These are phyloP conservation scores for Aselliscus stoliczkanus DNA, from an alignment of 2,797 vertebrate genomes.

Conservation along the genomic window DNA sequence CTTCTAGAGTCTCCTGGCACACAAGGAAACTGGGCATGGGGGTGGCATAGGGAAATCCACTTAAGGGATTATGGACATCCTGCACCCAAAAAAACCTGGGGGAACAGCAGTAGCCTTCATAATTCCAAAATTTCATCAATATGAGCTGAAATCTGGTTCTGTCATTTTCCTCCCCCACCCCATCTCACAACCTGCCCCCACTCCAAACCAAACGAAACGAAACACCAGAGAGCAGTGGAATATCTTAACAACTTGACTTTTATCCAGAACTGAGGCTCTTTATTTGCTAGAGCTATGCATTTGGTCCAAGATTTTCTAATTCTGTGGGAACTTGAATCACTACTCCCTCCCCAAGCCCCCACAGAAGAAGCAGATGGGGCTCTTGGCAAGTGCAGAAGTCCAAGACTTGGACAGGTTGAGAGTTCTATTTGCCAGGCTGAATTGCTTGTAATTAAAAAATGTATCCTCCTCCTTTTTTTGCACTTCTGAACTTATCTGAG, in stretches of 20 bases:
- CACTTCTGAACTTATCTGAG: slow-evolving; percentile 58
- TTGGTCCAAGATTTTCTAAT: slow-evolving; percentile 41
- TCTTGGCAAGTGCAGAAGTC: slow-evolving; percentile 50
- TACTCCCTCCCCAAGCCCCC: background rate
- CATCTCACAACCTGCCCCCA: background rate
- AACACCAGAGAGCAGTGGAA: background rate
- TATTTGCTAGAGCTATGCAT: slow-evolving; percentile 39
- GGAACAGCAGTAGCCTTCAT: slow-evolving; percentile 43
- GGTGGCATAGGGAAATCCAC: background rate
- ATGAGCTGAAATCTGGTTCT: slow-evolving; percentile 29
- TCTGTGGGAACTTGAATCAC: slow-evolving; percentile 58
- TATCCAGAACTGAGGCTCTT: slow-evolving; percentile 49
- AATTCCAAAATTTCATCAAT: background rate
- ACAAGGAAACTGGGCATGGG: background rate
- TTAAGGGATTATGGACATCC: background rate
- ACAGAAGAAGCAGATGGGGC: slow-evolving; percentile 62
- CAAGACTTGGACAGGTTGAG: slow-evolving; percentile 58
- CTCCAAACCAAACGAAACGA: background rate
- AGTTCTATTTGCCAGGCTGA: slow-evolving; percentile 61
- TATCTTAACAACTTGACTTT: slow-evolving; percentile 47
- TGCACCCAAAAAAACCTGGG: background rate
- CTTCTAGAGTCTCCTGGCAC: background rate
- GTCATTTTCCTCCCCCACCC: background rate
- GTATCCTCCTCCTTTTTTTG: slow-evolving; percentile 1
- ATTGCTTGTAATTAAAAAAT: slow-evolving; percentile 62